Evolutionary conservation across 2,888 invertebrate species (phyloP).

Genomic region (Beris morrisii): DNA sequence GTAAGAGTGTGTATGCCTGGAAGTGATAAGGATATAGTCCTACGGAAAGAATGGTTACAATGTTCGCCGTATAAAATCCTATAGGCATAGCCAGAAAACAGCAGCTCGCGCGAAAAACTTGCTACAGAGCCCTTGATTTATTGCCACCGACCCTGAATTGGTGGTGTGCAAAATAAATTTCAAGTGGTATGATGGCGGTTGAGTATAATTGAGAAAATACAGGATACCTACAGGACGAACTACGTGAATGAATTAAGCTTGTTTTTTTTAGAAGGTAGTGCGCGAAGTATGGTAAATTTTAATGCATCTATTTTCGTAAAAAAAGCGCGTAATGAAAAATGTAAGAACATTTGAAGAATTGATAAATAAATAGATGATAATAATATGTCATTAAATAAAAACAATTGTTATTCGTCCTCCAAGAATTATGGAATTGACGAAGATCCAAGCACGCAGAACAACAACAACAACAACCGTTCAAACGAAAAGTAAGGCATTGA

Average conservation of each 20-base stretch:
- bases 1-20: slow-evolving; percentile 29
- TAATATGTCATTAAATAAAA: too few relatives aligned
- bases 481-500: too few relatives aligned
- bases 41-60: slow-evolving; percentile 11
- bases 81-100: slow-evolving; percentile 39
- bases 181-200: slow-evolving; percentile 44
- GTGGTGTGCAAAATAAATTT: slow-evolving; percentile 42
- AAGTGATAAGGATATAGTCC: slow-evolving; percentile 30
- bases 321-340: too few relatives aligned
- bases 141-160: slow-evolving; percentile 42
- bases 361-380: too few relatives aligned
- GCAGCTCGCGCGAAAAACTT: slow-evolving; percentile 45
- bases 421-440: too few relatives aligned
- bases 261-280: background rate
- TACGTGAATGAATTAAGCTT: slow-evolving; percentile 25
- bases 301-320: too few relatives aligned
- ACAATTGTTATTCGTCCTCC: too few relatives aligned
- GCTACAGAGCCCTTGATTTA: slow-evolving; percentile 44
- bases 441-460: too few relatives aligned
- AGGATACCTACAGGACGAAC: slow-evolving; percentile 20
- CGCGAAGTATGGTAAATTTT: too few relatives aligned
- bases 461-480: too few relatives aligned
- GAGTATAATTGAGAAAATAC: slow-evolving; percentile 35
- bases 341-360: too few relatives aligned
- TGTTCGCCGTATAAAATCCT: slow-evolving; percentile 31